Evolutionary conservation across 1,140 invertebrate species (phyloP), one percentile per base, ranked within the genome.

Genomic region (Eupeodes corollae): DNA sequence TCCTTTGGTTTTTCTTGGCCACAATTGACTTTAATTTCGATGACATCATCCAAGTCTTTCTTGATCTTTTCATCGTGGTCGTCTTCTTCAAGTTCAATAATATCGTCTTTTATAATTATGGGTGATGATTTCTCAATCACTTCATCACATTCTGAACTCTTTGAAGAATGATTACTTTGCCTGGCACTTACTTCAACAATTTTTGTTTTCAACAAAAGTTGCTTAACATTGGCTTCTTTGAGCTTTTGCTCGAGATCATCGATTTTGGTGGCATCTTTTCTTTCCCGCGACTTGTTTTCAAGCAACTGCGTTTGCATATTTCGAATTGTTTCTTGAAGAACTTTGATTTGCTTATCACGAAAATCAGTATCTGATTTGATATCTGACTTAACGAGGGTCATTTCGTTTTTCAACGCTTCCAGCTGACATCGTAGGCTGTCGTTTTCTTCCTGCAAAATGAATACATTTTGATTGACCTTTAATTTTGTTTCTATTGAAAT

Each of bases 321-420:
- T 56, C 87, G 82, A 37, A 90, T 66, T 1, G 84, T 86, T 59
- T 88, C 82, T 56, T 88, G 83, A 41, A 71, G 46, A 21, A 70
- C 67, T 47, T 69, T 67, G 15, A 71, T 69, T 52, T 69, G 66
- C 40, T 70, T 66, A n/a, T 63, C 62, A 37, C 68, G 65, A 30
- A 61, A 62, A 18, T 76, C 73, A 8, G 75, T 51, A 46, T 80
- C 75, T 16, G 61, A 53, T 52, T 72, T 72, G 9, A 76, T 66
- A 48, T 86, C 86, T 48, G 72, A 67, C 75, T 83, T 70, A 56
- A 79, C 72, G 56, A 84, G 56, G 63, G 79, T 73, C 66, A 85
- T 83, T 73, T 95, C 92, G 72, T 94, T 94, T 63, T 92, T 91
- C 55, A 91, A 93, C 1, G 90, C 91, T 70, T 94, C 91, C 53